Base-by-base conservation (phyloP, 2,113 vertebrate species). In the Solea senegalensis region DNA sequence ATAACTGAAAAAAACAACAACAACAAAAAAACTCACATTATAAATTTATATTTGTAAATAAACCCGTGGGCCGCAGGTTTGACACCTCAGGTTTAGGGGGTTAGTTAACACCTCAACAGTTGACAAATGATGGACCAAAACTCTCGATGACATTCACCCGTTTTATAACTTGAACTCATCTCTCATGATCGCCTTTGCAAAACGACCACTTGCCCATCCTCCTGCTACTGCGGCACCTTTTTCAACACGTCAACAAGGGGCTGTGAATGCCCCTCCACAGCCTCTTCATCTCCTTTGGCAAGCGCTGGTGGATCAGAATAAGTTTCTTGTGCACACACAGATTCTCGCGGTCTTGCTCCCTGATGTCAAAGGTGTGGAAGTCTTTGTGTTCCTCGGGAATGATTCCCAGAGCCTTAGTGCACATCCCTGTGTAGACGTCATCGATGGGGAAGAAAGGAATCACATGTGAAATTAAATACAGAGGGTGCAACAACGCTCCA, bases 381-480 rank as follows among this genome's bases (percentile, higher is more conserved):
- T 92, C 93, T 0, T 1, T 0, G 50, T 97, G 94, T 0, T 57
- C 21, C 45, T 86, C 63, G 0, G 94, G 90, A 41, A 46, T 12
- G 14, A 95, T 78, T 1, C 91, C 93, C 13, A 92, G 28, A 1
- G 69, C 89, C 15, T 81, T 65, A 10, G 92, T 81, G 62, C 94
- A 95, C 93, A 95, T 94, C 6, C 92, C 95, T 13, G 85, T 70
- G 86, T 94, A 96, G 26, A 93, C 95, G 0, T 96, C 94, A 0
- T 96, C 95, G 3, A 96, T 96, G 59, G 95, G 94, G 74, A 93
- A 95, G 14, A 95, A 87, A 10, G 93, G 90, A 41, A 94, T 81
- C 28, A 81, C 28, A 0, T 51, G 68, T 0, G 91, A 90, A 14
- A 88, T 54, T 0, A 77, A 52, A 10, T 91, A 81, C 0, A 90